Evolutionary conservation across 2,113 vertebrate species (phyloP), one percentile per base, ranked within the genome.

Genomic region (Limnothrissa miodon): DNA sequence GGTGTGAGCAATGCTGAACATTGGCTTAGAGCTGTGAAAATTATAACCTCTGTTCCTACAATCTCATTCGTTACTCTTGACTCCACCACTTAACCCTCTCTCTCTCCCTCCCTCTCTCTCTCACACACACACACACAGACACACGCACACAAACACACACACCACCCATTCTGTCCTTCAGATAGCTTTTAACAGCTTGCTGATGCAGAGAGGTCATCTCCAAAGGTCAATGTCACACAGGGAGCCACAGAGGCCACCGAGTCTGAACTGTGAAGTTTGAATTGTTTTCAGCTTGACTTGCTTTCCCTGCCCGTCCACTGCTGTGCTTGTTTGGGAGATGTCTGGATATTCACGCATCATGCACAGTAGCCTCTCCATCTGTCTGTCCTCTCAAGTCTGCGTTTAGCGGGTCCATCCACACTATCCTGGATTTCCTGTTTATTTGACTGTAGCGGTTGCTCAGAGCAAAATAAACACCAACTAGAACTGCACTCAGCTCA

Each of bases 111-210:
- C 79, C 81, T 29, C 59, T 66, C 79, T 81, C 91, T 92, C 91
- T 83, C 80, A 15, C 46, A 15, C 90, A 88, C 88, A 87, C 82
- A 80, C 36, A 39, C 79, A 45, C 79, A 45, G n/a, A 45, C 79
- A 45, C 79, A 25, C 23, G 10, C 79, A 7, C 25, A 48, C 45
- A 83, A 84, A 83, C 89, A 85, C 8, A 89, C 89, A 19, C 19
- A 81, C 89, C 88, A 82, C 78, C 53, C 84, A 78, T 42, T 56
- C 79, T 80, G 79, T 85, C 90, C 90, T 29, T 87, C 89, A 91
- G 91, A 92, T 87, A 93, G 93, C 92, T 93, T 94, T 95, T 94
- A 93, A 92, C 93, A 94, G 91, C 90, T 94, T 83, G 88, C 84
- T 88, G 87, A 89, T 88, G 88, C 88, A 84, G 88, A 87, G 85